A percentile compares a stretch with the other conserved stretches of the same genome.
Evolutionary conservation across 2,797 vertebrate species (phyloP).

Genomic region (Coendou prehensilis): DNA sequence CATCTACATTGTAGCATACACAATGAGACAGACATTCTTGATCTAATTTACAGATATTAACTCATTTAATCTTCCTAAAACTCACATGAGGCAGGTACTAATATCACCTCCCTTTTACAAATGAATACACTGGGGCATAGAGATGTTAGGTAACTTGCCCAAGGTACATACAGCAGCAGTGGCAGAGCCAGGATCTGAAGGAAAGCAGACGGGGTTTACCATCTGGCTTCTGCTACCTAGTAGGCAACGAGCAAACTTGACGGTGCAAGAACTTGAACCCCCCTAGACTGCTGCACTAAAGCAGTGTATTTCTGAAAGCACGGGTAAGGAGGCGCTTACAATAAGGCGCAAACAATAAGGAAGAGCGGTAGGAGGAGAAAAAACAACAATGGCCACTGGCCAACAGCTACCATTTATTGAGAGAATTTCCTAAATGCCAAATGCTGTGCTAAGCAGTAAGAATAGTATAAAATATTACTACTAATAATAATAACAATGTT

Average conservation of each 20-base stretch:
- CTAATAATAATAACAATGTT: neutral
- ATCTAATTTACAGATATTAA: slow-evolving; percentile 36
- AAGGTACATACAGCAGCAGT: neutral
- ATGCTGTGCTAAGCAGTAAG: neutral
- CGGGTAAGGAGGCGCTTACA: neutral
- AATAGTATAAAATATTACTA: neutral
- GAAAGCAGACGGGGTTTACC: neutral
- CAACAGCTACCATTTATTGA: neutral
- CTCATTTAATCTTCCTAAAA: slow-evolving; percentile 11
- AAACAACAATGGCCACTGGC: neutral
- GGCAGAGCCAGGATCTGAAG: neutral
- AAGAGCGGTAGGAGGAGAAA: neutral
- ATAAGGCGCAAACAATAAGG: neutral
- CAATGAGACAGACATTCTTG: neutral
- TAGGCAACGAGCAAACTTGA: neutral
- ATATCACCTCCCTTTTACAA: neutral
- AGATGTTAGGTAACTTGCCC: neutral
- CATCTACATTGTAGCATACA: neutral
- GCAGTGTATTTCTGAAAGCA: neutral
- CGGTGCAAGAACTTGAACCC: neutral
- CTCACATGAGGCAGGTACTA: neutral
- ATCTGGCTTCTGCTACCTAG: neutral
- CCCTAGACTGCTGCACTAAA: neutral
- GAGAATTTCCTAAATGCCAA: slow-evolving; percentile 6
- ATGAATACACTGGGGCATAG: neutral